Evolutionary conservation across 2,113 vertebrate species (phyloP).

Genomic region (Circaetus gallicus): DNA sequence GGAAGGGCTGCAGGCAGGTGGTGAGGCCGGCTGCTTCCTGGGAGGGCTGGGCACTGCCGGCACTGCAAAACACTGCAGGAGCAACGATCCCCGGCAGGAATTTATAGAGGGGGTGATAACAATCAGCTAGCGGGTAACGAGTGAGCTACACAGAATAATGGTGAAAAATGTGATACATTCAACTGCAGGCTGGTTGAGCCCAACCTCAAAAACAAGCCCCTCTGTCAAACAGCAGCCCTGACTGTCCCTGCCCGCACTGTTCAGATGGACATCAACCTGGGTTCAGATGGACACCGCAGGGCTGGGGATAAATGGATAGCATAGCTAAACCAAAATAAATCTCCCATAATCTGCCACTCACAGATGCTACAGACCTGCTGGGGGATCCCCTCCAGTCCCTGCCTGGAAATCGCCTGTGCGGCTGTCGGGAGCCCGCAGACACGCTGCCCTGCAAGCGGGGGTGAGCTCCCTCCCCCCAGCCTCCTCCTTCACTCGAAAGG

Average conservation of each 20-base stretch:
- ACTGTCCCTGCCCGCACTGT: not conserved
- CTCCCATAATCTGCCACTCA: not conserved
- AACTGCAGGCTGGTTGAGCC: not conserved
- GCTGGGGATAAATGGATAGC: not conserved
- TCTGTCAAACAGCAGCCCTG: not conserved
- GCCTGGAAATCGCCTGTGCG: rapidly evolving
- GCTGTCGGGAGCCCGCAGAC: not conserved
- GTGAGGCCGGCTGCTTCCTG: not conserved
- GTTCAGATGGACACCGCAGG: not conserved
- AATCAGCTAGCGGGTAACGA: not conserved
- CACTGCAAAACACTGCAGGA: not conserved
- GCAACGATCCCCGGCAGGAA: not conserved
- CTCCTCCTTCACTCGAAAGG: not conserved
- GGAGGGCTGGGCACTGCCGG: not conserved
- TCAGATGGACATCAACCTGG: not conserved
- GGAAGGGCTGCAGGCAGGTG: not conserved
- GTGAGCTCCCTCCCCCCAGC: rapidly evolving
- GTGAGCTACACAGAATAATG: not conserved
- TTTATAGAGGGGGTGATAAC: too few species aligned
- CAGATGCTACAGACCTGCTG: not conserved
- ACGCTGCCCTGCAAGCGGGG: rapidly evolving
- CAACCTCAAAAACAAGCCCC: not conserved
- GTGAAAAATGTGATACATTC: not conserved
- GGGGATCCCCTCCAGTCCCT: not conserved
- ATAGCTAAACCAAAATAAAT: not conserved